Base-by-base conservation (phyloP, 2,113 vertebrate species). In the Larimichthys polyactis region DNA sequence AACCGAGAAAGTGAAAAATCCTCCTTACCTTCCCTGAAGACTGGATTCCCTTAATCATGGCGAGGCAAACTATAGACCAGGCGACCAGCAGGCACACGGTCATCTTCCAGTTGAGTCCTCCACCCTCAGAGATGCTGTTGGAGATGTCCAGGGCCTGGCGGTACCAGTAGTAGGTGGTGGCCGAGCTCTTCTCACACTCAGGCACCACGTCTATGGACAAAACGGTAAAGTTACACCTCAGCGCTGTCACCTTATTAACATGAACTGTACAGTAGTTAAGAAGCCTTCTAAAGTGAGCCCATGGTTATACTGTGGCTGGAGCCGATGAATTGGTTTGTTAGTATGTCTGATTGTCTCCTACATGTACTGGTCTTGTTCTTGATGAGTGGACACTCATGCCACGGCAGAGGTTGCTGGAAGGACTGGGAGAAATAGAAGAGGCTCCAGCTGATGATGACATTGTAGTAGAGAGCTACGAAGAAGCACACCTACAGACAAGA, bases 1-100 rank as follows among this genome's bases (percentile, higher is more conserved):
- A 24, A 48, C 12, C 11, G 16, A 8, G 1, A 14, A 65, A 22
- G 14, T 1, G 4, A 22, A n/a, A 44, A 63, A 49, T 65, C 6
- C 5, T 17, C 3, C 92, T 94, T 87, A 99, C 98, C 96, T 99
- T 99, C 84, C 97, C 98, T 74, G 98, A 99, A 55, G 98, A 99
- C 92, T 99, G 98, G 90, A 99, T 99, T 69, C 98, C 98, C 94
- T 98, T 99, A 90, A 99, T 99, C 98, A 99, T 99, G 86, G 98
- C 97, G 29, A 99, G 95, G 87, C 98, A 98, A 27, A 99, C 98
- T 93, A 99, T 94, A 43, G 96, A 84, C 98, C 98, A 99, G 71
- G 98, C 97, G 46, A 86, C 93, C 90, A 99, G 92, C 83, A 99
- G 94, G 86, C 97, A 98, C 87, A 97, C 0, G 0, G 96, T 97